These are phyloP conservation scores for Calephelis virginiensis DNA, from an alignment of 1,140 invertebrate genomes.

Conservation along the genomic window DNA sequence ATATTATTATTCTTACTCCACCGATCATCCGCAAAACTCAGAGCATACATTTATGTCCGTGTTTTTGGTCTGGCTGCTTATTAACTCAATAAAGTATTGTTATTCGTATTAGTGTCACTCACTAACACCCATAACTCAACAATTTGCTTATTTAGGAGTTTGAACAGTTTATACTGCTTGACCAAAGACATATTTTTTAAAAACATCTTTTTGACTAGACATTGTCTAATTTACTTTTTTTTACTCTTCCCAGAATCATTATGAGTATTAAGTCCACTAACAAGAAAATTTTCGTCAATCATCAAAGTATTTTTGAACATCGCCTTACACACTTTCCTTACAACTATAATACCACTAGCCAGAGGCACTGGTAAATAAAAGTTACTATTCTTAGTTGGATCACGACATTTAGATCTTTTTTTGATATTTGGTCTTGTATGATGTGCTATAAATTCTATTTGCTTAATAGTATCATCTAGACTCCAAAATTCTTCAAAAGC, in stretches of 20 bases:
- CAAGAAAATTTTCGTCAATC: conserved; percentile 1
- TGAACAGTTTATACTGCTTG: no score
- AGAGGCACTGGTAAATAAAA: conserved; percentile 7
- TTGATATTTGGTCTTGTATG: conserved; percentile 11
- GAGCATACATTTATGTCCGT: no score
- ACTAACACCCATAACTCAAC: no score
- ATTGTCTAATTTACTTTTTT: no score
- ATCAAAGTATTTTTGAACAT: conserved; percentile 7
- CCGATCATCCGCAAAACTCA: no score
- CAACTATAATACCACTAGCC: background rate
- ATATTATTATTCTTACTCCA: no score
- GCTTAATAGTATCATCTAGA: background rate
- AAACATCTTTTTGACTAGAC: no score
- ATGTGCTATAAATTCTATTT: conserved; percentile 7
- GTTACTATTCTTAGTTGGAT: conserved; percentile 1
- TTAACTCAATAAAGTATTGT: no score
- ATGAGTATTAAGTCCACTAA: background rate
- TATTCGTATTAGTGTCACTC: no score
- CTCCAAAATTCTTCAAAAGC: conserved; percentile 10
- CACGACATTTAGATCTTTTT: background rate
- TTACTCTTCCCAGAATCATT: background rate
- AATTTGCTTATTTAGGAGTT: no score
- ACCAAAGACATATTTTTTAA: no score
- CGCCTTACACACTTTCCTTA: background rate
- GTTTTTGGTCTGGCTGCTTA: no score